Evolutionary conservation across 2,113 vertebrate genomes (phyloP).

Genomic region (Xiphorhynchus elegans): DNA sequence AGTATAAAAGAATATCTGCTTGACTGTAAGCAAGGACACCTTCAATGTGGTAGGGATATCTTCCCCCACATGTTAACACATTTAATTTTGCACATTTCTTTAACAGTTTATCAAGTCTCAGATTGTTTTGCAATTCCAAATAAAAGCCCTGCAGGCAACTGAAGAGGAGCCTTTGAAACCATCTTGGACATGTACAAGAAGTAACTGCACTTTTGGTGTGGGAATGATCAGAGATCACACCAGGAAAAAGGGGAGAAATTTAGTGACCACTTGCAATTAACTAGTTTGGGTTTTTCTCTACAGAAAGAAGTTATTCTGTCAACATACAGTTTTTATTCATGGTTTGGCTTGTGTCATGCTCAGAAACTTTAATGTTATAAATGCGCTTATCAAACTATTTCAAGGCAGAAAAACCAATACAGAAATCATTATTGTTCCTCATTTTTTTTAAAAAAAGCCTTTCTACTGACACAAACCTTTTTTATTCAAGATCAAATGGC

Average conservation of each 20-base stretch:
- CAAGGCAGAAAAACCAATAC: background rate
- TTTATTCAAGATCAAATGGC: background rate
- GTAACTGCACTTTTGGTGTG: background rate
- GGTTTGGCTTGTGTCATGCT: background rate
- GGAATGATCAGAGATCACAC: background rate
- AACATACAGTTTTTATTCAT: background rate
- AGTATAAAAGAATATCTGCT: background rate
- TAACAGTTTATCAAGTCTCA: background rate
- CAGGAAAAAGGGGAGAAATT: background rate
- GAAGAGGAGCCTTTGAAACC: background rate
- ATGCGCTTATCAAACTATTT: background rate
- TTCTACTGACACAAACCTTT: background rate
- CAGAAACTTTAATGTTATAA: background rate
- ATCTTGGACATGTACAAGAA: background rate
- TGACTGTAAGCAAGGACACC: background rate
- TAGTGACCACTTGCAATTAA: background rate
- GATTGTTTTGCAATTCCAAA: background rate
- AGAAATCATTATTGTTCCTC: background rate
- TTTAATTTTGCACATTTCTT: background rate
- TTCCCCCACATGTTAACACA: background rate
- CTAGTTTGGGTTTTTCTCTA: background rate
- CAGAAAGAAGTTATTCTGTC: background rate
- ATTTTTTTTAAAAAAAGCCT: too few relatives aligned
- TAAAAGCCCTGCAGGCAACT: background rate
- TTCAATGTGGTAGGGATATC: background rate